A percentile compares a stretch with the other conserved stretches of the same genome.
phyloP scores from a whole-genome alignment of 1,140 invertebrate genomes.

The Drosophila navojoa region DNA sequence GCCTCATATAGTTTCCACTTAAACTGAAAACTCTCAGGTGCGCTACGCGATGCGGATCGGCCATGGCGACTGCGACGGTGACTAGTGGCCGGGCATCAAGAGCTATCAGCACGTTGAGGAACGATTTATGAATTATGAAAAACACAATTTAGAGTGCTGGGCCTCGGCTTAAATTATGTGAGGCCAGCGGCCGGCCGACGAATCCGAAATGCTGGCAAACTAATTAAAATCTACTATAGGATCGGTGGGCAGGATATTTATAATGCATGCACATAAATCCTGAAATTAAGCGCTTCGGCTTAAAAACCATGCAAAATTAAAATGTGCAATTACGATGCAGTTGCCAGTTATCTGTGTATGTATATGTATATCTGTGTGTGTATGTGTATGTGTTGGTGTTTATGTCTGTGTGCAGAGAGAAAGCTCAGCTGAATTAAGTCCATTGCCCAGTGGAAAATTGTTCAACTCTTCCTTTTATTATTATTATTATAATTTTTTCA shows the following conservation, averaged over 20 bases:
- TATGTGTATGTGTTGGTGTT: neutral
- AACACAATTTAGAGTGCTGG: constrained; percentile 42
- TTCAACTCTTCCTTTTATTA: neutral
- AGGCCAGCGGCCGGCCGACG: constrained; percentile 5
- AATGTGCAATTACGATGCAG: constrained; percentile 66
- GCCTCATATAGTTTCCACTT: constrained; percentile 9
- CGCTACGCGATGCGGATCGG: neutral
- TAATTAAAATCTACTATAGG: constrained; percentile 53
- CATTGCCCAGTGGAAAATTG: constrained; percentile 12
- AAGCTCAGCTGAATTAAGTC: neutral
- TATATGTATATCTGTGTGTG: too few relatives aligned
- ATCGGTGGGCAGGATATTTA: constrained; percentile 51
- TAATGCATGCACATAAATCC: constrained; percentile 76
- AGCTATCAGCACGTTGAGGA: neutral
- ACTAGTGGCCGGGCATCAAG: neutral
- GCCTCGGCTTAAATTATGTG: constrained; percentile 17
- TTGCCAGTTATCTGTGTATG: constrained; percentile 14
- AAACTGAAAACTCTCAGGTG: neutral
- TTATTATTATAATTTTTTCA: neutral
- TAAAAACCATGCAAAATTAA: constrained; percentile 68
- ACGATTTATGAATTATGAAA: constrained; percentile 47
- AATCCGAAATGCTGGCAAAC: constrained; percentile 57
- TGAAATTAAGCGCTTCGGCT: constrained; percentile 61
- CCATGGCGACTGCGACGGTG: too few relatives aligned
- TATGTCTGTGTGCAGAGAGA: neutral